These are phyloP conservation scores for Chelon auratus DNA, from an alignment of 2,797 vertebrate genomes.

Conservation along the genomic window DNA sequence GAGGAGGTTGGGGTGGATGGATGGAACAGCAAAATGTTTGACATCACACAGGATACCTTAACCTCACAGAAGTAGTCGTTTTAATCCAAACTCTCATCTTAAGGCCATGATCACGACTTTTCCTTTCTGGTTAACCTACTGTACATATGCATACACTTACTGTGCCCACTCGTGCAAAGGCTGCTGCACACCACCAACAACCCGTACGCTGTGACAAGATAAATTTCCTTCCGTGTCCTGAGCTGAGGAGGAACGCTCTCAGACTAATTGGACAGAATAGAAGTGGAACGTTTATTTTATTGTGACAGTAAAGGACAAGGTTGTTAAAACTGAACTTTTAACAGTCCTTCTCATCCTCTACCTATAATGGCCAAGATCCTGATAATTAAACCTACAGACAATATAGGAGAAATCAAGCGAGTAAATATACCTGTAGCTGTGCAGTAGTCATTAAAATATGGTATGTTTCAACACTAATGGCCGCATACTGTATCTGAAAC, in stretches of 20 bases:
- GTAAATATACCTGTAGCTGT: neutral
- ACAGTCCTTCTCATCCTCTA: neutral
- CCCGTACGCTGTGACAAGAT: slow-evolving; percentile 34
- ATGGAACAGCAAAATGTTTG: too few relatives aligned
- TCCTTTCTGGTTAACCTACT: neutral
- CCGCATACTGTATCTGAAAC: neutral
- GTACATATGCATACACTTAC: neutral
- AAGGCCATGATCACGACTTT: neutral
- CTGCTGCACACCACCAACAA: slow-evolving; percentile 12
- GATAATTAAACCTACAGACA: slow-evolving; percentile 17
- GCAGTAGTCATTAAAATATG: neutral
- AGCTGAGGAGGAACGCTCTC: slow-evolving; percentile 24
- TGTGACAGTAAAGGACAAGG: slow-evolving; percentile 42
- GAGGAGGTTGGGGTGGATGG: too few relatives aligned
- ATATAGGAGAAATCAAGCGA: neutral
- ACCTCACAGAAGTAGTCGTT: too few relatives aligned
- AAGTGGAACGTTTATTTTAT: slow-evolving; percentile 24
- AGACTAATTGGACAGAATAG: slow-evolving; percentile 59
- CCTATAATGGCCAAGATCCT: neutral
- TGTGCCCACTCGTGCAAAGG: neutral
- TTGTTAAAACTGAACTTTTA: slow-evolving; percentile 41
- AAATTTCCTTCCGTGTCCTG: slow-evolving; percentile 21
- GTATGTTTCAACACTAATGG: neutral
- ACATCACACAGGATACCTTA: too few relatives aligned
- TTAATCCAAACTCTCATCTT: too few relatives aligned